These are phyloP conservation scores for Cryptocephalus moraei DNA, from an alignment of 2,888 invertebrate species.

Conservation along the genomic window DNA sequence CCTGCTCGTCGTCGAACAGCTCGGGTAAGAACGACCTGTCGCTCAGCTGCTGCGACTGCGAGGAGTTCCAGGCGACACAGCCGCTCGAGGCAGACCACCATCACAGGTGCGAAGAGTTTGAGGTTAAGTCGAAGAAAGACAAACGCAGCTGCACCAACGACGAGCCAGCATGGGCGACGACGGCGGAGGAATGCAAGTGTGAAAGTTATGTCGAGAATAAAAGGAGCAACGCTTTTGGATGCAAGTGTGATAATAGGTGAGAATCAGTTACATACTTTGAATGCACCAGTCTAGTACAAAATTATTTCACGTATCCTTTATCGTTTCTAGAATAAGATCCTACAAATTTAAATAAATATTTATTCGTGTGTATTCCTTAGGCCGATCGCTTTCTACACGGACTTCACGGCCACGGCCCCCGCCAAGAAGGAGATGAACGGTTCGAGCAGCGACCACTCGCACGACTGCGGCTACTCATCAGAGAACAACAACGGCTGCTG, in stretches of 20 bases:
- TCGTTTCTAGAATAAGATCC: no score
- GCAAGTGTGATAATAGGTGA: slow-evolving; percentile 33
- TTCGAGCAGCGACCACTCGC: slow-evolving; percentile 59
- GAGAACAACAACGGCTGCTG: slow-evolving; percentile 68
- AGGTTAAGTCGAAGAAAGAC: slow-evolving; percentile 16
- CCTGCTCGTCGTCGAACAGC: slow-evolving; percentile 8
- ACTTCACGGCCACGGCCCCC: slow-evolving; percentile 5
- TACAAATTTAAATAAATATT: no score
- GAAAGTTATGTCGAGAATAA: slow-evolving; percentile 16
- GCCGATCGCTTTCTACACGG: slow-evolving; percentile 7
- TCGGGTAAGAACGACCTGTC: slow-evolving; percentile 8
- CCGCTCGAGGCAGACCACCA: background rate
- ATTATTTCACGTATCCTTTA: no score
- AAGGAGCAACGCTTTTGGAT: background rate
- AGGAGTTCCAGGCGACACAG: slow-evolving; percentile 12
- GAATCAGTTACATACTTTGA: background rate
- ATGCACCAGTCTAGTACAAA: no score
- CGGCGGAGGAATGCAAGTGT: slow-evolving; percentile 31
- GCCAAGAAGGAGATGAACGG: slow-evolving; percentile 41
- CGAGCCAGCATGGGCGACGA: slow-evolving; percentile 12
- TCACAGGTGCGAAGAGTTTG: background rate
- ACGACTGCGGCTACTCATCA: slow-evolving; percentile 84
- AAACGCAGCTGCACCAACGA: slow-evolving; percentile 26
- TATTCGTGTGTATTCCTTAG: background rate
- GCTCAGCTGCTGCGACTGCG: slow-evolving; percentile 16